Percentiles rank a stretch among this genome's conserved stretches.
These are phyloP conservation scores for Calephelis nemesis DNA, from an alignment of 1,140 invertebrate genomes.

Conservation along the genomic window DNA sequence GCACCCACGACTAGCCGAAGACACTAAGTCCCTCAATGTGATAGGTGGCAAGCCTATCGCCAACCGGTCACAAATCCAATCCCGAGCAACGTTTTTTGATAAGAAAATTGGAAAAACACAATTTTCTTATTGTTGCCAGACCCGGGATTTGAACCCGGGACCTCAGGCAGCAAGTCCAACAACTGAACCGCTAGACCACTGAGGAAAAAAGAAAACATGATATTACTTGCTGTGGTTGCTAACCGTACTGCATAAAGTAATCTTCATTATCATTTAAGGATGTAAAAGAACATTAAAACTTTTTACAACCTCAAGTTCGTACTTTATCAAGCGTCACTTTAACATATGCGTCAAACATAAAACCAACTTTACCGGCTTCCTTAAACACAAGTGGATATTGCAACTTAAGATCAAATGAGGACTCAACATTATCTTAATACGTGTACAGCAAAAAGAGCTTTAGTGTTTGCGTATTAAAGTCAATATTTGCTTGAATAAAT, in stretches of 20 bases:
- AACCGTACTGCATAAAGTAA: too few relatives aligned
- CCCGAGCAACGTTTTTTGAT: too few relatives aligned
- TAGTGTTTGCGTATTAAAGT: not conserved
- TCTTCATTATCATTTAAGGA: not conserved
- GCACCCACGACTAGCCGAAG: too few relatives aligned
- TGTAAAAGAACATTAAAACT: not conserved
- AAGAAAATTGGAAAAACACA: too few relatives aligned
- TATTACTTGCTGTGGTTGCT: not conserved
- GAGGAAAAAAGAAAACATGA: too few relatives aligned
- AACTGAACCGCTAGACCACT: too few relatives aligned
- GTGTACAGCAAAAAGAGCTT: not conserved
- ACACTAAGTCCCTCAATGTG: too few relatives aligned
- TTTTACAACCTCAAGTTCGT: conserved; percentile 4
- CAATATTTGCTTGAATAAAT: not conserved
- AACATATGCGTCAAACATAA: conserved; percentile 12
- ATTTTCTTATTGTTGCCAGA: too few relatives aligned
- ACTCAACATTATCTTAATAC: not conserved
- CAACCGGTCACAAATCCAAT: too few relatives aligned
- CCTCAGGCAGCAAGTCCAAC: too few relatives aligned
- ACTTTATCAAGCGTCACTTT: conserved; percentile 6
- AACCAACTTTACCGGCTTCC: conserved; percentile 18
- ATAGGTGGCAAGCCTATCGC: too few relatives aligned
- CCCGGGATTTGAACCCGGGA: too few relatives aligned
- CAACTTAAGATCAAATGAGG: conserved; percentile 7
- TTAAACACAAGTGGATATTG: conserved; percentile 6